A percentile compares a stretch with the other conserved stretches of the same genome.
Evolutionary conservation across 1,140 invertebrate species (phyloP).

Genomic region (Listronotus bonariensis): DNA sequence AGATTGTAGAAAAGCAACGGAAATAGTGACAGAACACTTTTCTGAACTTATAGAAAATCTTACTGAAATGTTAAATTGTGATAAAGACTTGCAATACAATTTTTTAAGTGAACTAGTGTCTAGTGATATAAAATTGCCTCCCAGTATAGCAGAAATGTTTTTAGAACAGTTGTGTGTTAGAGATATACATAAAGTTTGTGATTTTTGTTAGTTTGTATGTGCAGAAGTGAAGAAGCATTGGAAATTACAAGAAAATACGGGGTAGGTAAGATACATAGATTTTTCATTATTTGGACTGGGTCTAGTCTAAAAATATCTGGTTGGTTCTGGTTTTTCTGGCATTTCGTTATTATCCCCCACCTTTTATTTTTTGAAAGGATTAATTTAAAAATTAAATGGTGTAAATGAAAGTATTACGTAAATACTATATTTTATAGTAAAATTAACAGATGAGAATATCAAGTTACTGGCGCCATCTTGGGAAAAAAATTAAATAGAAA

Average conservation of each 20-base stretch:
- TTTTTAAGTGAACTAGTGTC: constrained; percentile 69
- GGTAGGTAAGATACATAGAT: constrained; percentile 19
- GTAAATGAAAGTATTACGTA: too few species aligned
- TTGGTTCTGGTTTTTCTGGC: too few species aligned
- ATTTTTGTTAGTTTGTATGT: constrained; percentile 49
- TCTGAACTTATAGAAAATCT: constrained; percentile 58
- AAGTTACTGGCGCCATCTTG: too few species aligned
- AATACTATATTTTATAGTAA: too few species aligned
- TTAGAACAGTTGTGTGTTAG: constrained; percentile 69
- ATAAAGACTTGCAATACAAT: constrained; percentile 61
- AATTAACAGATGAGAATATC: too few species aligned
- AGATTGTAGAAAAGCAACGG: constrained; percentile 58
- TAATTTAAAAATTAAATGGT: too few species aligned
- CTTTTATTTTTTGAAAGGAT: too few species aligned
- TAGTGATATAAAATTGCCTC: constrained; percentile 59
- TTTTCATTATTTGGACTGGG: too few species aligned
- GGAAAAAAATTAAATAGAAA: too few species aligned
- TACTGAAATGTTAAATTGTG: constrained; percentile 56
- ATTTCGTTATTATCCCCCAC: too few species aligned
- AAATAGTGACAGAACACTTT: constrained; percentile 61
- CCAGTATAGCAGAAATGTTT: constrained; percentile 64
- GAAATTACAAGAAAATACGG: constrained; percentile 54
- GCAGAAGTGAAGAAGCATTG: constrained; percentile 55
- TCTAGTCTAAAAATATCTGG: too few species aligned
- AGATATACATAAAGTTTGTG: constrained; percentile 56